A percentile compares a stretch with the other conserved stretches of the same genome.
phyloP scores from a whole-genome alignment of 2,797 vertebrate species.

The Pangasius sanitwongsei region DNA sequence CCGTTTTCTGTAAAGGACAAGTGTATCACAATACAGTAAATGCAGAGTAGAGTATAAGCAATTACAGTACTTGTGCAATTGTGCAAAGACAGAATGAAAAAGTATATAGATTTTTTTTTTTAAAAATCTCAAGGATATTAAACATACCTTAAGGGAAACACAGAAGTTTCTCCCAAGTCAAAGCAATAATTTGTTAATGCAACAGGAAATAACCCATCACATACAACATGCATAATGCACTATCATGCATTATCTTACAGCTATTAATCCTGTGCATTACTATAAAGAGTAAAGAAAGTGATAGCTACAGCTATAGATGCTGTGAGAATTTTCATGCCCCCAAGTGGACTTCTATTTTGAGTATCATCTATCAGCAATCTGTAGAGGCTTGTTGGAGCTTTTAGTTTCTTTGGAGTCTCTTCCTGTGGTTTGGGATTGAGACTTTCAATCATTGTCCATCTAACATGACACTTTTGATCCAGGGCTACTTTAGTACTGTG shows the following conservation, averaged over 20 bases:
- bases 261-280: neutral
- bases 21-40: neutral
- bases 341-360: neutral
- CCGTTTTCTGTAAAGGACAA: neutral
- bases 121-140: neutral
- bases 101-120: neutral
- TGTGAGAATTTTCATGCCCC: neutral
- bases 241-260: neutral
- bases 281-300: neutral
- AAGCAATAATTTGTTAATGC: neutral
- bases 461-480: neutral
- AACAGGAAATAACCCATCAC: neutral
- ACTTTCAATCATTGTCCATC: neutral
- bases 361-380: neutral
- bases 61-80: neutral
- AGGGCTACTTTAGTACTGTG: neutral
- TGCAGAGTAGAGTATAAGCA: neutral
- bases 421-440: slow-evolving; percentile 5
- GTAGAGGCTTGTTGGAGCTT: neutral
- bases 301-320: neutral
- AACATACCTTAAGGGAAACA: neutral
- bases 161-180: neutral
- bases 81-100: neutral
- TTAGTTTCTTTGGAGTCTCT: neutral
- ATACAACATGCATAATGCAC: neutral